Evolutionary conservation across 2,888 invertebrate species (phyloP), one percentile per base, ranked within the genome.

Genomic region (Ophioninae sp.): DNA sequence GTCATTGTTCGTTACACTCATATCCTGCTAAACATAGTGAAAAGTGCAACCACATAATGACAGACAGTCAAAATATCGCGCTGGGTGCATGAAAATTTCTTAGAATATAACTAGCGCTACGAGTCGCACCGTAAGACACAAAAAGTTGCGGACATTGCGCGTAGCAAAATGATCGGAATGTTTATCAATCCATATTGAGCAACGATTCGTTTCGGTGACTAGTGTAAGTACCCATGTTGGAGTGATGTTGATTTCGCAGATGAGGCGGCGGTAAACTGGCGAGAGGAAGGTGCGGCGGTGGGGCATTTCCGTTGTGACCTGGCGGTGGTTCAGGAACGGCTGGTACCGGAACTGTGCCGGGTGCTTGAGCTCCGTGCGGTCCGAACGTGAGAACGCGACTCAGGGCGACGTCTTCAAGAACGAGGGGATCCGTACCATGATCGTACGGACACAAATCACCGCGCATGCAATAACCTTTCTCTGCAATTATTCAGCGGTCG

Each of bases 391-490:
- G 90, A 71, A 95, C 95, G 0, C 94, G 93, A 78, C 94, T 94
- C 41, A 95, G 91, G 17, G 94, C 95, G 0, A 97, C 95, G 91
- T 98, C 98, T 90, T 99, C 99, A 44, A 99, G 94, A 1, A 99
- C 98, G 0, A 99, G 97, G 0, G 99, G 99, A 93, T 99, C 99
- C 0, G 96, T 95, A 7, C 99, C 99, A 94, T 99, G 99, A 94
- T 99, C 99, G 94, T 96, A 99, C 6, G 97, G 98, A 92, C 99
- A 99, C 83, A 98, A 95, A 93, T 99, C 99, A 0, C 99, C 99
- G 5, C 97, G 95, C 95, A 99, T 98, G 93, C 99, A 99, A 92
- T 97, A 98, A 0, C 98, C 98, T 90, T 97, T 97, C 92, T 98
- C 98, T 96, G 94, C 20, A 86, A 86, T 77, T 58, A 23, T 10